Evolutionary conservation across 2,888 invertebrate species (phyloP).

Genomic region (Muscina levida): DNA sequence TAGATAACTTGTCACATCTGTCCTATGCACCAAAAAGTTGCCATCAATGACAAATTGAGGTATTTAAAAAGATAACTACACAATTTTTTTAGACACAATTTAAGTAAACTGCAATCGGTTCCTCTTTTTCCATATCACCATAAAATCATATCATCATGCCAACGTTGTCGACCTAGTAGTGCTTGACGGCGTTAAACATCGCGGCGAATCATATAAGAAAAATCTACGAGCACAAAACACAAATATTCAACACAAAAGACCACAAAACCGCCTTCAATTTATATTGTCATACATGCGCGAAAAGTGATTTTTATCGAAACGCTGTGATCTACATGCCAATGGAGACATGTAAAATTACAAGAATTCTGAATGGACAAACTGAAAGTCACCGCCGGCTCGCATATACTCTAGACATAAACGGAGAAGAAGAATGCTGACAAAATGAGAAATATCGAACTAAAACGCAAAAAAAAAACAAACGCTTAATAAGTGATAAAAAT

Average conservation of each 20-base stretch:
- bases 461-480: slow-evolving; percentile 52
- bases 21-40: no score
- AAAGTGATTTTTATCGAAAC: slow-evolving; percentile 60
- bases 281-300: slow-evolving; percentile 53
- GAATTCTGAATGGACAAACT: slow-evolving; percentile 13
- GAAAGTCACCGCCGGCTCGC: not conserved
- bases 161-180: not conserved
- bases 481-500: slow-evolving; percentile 61
- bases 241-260: slow-evolving; percentile 28
- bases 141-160: slow-evolving; percentile 25
- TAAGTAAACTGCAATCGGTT: no score
- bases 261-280: slow-evolving; percentile 55
- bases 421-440: slow-evolving; percentile 34
- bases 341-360: slow-evolving; percentile 49
- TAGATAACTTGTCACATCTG: no score
- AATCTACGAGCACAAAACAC: slow-evolving; percentile 38
- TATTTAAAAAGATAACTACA: no score
- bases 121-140: not conserved
- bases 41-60: no score
- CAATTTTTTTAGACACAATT: no score
- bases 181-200: slow-evolving; percentile 23
- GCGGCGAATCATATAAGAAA: slow-evolving; percentile 43
- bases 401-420: slow-evolving; percentile 3
- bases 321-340: slow-evolving; percentile 49
- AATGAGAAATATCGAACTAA: not conserved